Percentiles rank a stretch among this genome's conserved stretches.
These are phyloP conservation scores for Bradypus variegatus DNA, from an alignment of 2,797 vertebrate genomes.

Conservation along the genomic window DNA sequence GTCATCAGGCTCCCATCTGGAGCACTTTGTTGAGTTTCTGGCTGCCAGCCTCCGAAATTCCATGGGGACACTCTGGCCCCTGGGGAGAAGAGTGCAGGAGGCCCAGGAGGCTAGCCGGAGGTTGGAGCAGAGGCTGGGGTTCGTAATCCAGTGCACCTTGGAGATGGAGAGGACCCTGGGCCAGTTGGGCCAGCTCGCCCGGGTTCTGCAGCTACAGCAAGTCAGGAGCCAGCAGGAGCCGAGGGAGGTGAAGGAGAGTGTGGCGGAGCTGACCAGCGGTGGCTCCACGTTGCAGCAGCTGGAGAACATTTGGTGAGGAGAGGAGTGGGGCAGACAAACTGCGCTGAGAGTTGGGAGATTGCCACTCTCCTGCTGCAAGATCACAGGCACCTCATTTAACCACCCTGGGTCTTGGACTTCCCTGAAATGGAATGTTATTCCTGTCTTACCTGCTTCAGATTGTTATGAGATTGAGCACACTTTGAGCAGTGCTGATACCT, in stretches of 20 bases:
- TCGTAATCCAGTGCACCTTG: constrained; percentile 45
- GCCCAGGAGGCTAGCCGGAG: constrained; percentile 47
- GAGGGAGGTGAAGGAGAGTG: constrained; percentile 58
- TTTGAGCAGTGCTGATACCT: no score
- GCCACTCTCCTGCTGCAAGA: background rate
- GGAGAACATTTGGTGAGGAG: constrained; percentile 65
- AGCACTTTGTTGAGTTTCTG: background rate
- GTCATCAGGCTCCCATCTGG: background rate
- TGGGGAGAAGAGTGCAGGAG: constrained; percentile 36
- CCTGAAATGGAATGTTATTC: accelerated
- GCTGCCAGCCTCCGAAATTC: background rate
- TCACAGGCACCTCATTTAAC: background rate
- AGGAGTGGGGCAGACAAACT: background rate
- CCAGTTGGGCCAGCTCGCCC: constrained; percentile 34
- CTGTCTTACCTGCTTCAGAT: background rate
- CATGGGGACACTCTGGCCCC: background rate
- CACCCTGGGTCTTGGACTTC: no score
- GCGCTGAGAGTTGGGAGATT: background rate
- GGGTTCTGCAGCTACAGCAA: constrained; percentile 48
- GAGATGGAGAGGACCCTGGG: constrained; percentile 56
- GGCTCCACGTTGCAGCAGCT: constrained; percentile 61
- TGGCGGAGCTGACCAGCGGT: constrained; percentile 59
- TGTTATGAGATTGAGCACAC: background rate
- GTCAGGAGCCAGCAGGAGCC: constrained; percentile 60
- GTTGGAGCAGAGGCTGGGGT: constrained; percentile 61